Evolutionary conservation across 2,797 vertebrate species (phyloP).

Genomic region (Pseudocheirus occidentalis): DNA sequence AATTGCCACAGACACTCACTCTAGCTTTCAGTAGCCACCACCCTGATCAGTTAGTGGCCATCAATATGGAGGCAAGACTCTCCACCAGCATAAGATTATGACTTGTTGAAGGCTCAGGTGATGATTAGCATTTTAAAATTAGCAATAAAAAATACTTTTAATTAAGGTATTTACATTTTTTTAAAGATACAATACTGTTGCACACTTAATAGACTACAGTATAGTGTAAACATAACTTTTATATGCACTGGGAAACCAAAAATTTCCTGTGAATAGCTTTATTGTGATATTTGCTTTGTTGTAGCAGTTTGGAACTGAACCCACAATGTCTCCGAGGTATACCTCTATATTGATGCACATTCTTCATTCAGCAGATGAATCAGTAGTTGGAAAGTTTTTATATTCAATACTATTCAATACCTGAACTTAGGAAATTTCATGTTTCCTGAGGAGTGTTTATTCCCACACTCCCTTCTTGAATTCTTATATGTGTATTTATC

Average conservation of each 20-base stretch:
- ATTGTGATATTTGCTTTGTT: not conserved
- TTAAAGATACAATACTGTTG: not conserved
- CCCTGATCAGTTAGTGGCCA: not conserved
- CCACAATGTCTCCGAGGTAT: not conserved
- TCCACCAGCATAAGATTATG: not conserved
- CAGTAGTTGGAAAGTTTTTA: constrained; percentile 11
- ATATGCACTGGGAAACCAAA: not conserved
- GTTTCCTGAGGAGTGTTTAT: not conserved
- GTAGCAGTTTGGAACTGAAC: not conserved
- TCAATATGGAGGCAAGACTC: not conserved
- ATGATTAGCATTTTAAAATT: not conserved
- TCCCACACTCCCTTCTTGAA: not conserved
- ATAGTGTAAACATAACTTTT: not conserved
- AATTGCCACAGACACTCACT: not conserved
- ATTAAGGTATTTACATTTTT: too few relatives aligned
- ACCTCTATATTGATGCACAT: not conserved
- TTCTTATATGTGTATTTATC: not conserved
- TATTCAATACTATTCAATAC: constrained; percentile 42
- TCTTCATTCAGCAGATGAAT: constrained; percentile 34
- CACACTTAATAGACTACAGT: not conserved
- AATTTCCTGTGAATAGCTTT: not conserved
- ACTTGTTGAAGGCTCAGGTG: not conserved
- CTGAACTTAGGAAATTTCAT: constrained; percentile 14
- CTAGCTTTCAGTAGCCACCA: not conserved
- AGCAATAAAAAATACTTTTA: not conserved